phyloP scores from a whole-genome alignment of 2,797 vertebrate genomes.

The Myotis vivesi region DNA sequence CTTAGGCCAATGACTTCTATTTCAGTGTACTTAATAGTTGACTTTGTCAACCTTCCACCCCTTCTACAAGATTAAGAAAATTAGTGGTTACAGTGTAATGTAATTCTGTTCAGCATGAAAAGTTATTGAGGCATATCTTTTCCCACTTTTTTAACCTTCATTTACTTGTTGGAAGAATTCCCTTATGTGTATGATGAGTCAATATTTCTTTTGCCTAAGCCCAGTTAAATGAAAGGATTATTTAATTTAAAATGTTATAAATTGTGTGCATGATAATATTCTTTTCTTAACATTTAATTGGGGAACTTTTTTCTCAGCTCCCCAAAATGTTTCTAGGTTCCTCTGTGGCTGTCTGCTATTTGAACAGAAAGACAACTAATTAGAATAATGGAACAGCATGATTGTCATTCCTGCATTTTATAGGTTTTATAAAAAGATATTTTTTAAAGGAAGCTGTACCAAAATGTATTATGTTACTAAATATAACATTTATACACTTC shows the following conservation, averaged over 20 bases:
- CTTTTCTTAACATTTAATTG: constrained; percentile 50
- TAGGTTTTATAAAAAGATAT: background rate
- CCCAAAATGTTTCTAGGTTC: constrained; percentile 27
- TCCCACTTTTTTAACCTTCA: constrained; percentile 12
- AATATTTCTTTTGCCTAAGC: constrained; percentile 13
- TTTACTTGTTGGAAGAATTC: constrained; percentile 23
- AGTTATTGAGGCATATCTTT: background rate
- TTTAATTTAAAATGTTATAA: constrained; percentile 63
- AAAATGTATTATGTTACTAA: constrained; percentile 35
- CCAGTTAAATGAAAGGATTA: constrained; percentile 34
- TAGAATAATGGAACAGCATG: constrained; percentile 34
- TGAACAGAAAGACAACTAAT: constrained; percentile 57
- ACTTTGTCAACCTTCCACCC: background rate
- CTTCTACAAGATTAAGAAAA: background rate
- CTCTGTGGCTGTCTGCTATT: constrained; percentile 45
- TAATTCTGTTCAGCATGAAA: background rate
- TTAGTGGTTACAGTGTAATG: background rate
- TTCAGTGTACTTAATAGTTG: background rate
- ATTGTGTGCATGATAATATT: constrained; percentile 24
- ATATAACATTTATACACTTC: background rate
- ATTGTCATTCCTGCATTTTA: constrained; percentile 33
- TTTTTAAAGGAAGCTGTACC: background rate
- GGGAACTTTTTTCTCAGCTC: constrained; percentile 40
- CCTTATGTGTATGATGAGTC: background rate
- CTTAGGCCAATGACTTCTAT: background rate